phyloP scores from a whole-genome alignment of 2,113 vertebrate genomes.

The Periophthalmus modestus region DNA sequence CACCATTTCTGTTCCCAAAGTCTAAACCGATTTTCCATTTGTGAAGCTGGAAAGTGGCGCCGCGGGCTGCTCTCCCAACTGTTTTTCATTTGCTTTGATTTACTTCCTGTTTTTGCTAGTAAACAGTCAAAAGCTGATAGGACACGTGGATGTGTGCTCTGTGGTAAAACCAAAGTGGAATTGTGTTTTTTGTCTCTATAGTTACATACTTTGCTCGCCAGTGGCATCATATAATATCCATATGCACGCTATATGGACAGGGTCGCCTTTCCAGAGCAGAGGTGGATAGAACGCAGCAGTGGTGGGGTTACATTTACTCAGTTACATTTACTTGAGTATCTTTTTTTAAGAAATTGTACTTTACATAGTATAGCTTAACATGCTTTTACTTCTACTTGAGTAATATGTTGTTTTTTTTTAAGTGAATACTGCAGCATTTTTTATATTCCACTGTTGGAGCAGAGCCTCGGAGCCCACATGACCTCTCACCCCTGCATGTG shows the following conservation, averaged over 20 bases:
- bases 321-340: too few relatives aligned
- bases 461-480: constrained; percentile 37
- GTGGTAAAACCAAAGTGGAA: not conserved
- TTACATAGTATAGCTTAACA: too few relatives aligned
- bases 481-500: constrained; percentile 41
- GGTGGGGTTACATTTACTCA: too few relatives aligned
- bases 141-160: not conserved
- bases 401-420: too few relatives aligned
- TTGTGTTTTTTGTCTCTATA: not conserved
- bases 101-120: not conserved
- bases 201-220: not conserved
- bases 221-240: too few relatives aligned
- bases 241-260: too few relatives aligned
- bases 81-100: constrained; percentile 4
- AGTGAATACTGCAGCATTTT: constrained; percentile 33
- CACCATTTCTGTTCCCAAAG: not conserved
- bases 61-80: not conserved
- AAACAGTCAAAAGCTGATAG: not conserved
- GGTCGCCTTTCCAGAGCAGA: too few relatives aligned
- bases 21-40: constrained; percentile 4
- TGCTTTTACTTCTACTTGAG: too few relatives aligned
- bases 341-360: too few relatives aligned
- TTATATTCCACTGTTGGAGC: constrained; percentile 60
- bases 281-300: too few relatives aligned
- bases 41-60: not conserved